A percentile compares a stretch with the other conserved stretches of the same genome.
Evolutionary conservation across 1,140 invertebrate species (phyloP).

Genomic region (Anastrepha ludens): DNA sequence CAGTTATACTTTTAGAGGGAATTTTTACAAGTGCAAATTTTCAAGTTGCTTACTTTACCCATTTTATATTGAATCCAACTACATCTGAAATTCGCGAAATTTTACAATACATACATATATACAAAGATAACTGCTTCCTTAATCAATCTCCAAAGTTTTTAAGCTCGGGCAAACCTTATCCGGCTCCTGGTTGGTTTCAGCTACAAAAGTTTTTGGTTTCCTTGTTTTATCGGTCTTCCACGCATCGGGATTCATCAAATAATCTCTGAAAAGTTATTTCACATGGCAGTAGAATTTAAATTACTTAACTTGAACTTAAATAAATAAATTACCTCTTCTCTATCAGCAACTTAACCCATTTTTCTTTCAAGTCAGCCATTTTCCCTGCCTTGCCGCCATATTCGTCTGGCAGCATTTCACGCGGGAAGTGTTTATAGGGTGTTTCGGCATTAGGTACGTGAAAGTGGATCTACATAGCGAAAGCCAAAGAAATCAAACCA

Average conservation of each 20-base stretch:
- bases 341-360: constrained; percentile 75
- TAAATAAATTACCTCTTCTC: constrained; percentile 64
- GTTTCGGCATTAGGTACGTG: constrained; percentile 79
- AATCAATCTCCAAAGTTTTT: constrained; percentile 68
- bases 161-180: constrained; percentile 58
- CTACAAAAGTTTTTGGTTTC: constrained; percentile 56
- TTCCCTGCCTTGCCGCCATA: constrained; percentile 80
- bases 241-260: constrained; percentile 63
- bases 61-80: too few species aligned
- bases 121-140: constrained; percentile 39
- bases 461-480: constrained; percentile 76
- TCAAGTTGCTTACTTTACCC: background rate
- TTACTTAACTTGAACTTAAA: background rate
- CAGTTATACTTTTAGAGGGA: background rate
- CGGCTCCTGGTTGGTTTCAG: background rate
- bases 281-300: background rate
- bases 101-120: background rate
- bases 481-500: constrained; percentile 10
- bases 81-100: background rate
- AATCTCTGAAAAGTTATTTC: constrained; percentile 24
- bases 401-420: constrained; percentile 79
- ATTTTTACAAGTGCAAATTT: background rate
- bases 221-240: constrained; percentile 67
- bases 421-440: constrained; percentile 78
- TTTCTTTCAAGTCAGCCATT: constrained; percentile 77